phyloP scores from a whole-genome alignment of 2,113 vertebrate genomes.

The Hydropotes inermis region DNA sequence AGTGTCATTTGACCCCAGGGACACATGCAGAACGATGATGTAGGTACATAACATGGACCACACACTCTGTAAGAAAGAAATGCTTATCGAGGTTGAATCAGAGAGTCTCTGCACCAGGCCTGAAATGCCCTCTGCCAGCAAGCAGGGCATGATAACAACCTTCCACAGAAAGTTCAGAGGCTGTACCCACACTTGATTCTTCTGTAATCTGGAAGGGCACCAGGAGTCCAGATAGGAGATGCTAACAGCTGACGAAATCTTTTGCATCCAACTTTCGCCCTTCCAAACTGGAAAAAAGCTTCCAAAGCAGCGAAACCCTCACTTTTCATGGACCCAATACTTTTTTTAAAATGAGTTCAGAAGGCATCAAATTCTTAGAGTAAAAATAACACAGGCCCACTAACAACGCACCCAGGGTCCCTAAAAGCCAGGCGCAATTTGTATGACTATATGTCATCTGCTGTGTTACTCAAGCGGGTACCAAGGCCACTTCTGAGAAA shows the following conservation, averaged over 20 bases:
- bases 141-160: neutral
- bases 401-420: conserved; percentile 7
- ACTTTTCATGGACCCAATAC: conserved; percentile 40
- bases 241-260: conserved; percentile 71
- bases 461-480: neutral
- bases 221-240: conserved; percentile 65
- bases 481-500: conserved; percentile 45
- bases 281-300: conserved; percentile 73
- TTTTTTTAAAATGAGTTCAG: neutral
- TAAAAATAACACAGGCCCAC: conserved; percentile 18
- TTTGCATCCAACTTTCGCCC: conserved; percentile 72
- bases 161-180: conserved; percentile 73
- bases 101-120: conserved; percentile 50
- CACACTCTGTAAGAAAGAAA: conserved; percentile 44
- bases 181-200: conserved; percentile 70
- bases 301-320: conserved; percentile 66
- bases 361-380: conserved; percentile 23
- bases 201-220: conserved; percentile 73
- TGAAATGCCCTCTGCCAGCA: conserved; percentile 15
- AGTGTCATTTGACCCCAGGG: conserved; percentile 16
- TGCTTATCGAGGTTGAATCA: conserved; percentile 46
- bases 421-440: neutral
- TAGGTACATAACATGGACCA: conserved; percentile 41
- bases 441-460: neutral
- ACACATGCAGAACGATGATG: conserved; percentile 11